Conservation (phyloP, 2,113 vertebrate genomes). For the Anolis sagrei region DNA sequence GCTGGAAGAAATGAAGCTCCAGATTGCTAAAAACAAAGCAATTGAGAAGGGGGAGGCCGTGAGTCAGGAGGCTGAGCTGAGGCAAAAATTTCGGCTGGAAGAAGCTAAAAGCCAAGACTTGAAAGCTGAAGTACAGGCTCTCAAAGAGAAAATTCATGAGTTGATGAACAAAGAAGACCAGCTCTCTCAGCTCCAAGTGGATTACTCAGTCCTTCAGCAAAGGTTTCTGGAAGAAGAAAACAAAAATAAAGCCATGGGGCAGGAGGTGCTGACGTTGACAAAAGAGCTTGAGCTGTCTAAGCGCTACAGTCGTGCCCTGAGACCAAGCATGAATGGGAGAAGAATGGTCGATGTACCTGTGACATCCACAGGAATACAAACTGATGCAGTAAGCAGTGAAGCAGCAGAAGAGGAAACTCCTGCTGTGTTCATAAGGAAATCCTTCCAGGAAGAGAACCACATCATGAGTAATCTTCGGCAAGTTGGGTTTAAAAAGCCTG, state of each 20-base stretch:
- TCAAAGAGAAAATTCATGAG: conserved; percentile 97
- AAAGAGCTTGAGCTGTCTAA: conserved; percentile 90
- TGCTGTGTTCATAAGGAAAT: conserved; percentile 92
- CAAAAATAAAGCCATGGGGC: conserved; percentile 86
- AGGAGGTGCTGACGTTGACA: conserved; percentile 84
- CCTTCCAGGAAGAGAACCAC: conserved; percentile 94
- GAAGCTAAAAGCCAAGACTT: conserved; percentile 88
- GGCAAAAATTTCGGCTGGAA: conserved; percentile 86
- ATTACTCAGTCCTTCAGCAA: conserved; percentile 89
- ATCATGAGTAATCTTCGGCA: conserved; percentile 95
- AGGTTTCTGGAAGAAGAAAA: conserved; percentile 88
- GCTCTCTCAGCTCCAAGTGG: conserved; percentile 91
- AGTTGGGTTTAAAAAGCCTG: conserved; percentile 84
- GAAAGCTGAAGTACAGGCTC: conserved; percentile 87
- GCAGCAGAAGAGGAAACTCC: conserved; percentile 87
- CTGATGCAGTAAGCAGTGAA: conserved; percentile 77
- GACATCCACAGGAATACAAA: conserved; percentile 89
- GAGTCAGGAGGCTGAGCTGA: conserved; percentile 88
- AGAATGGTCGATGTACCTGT: conserved; percentile 89
- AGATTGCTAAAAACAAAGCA: conserved; percentile 90
- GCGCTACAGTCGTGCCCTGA: conserved; percentile 87
- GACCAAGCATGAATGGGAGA: conserved; percentile 88
- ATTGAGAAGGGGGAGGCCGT: conserved; percentile 89
- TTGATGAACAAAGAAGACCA: conserved; percentile 98
- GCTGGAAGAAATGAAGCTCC: conserved; percentile 90